A percentile compares a stretch with the other conserved stretches of the same genome.
phyloP scores from a whole-genome alignment of 1,140 invertebrate species.

The Neodiprion virginianus region DNA sequence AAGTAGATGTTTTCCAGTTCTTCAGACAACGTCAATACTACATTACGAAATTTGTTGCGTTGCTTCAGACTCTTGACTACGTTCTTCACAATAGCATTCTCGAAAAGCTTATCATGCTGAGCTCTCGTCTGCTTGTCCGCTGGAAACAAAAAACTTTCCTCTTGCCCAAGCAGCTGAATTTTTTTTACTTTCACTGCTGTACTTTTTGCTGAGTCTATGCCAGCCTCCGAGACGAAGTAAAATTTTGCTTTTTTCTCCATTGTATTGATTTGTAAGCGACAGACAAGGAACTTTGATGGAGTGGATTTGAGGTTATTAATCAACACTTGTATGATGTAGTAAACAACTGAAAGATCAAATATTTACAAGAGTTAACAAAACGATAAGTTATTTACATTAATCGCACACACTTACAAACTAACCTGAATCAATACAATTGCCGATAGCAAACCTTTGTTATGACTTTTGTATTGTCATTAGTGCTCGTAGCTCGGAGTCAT shows the following conservation, averaged over 20 bases:
- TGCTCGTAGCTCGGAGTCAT: too few species aligned
- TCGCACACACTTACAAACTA: too few species aligned
- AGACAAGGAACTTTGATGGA: too few species aligned
- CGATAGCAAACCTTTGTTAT: too few species aligned
- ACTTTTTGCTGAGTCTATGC: not conserved
- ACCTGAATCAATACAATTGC: too few species aligned
- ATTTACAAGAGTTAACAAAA: too few species aligned
- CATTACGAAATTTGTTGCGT: slow-evolving; percentile 16
- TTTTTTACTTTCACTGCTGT: not conserved
- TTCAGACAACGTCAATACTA: not conserved
- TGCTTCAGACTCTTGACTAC: not conserved
- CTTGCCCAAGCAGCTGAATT: not conserved
- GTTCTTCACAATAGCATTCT: not conserved
- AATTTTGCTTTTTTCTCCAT: slow-evolving; percentile 25
- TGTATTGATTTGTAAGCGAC: slow-evolving; percentile 13
- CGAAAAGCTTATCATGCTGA: not conserved
- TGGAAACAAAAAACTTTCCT: slow-evolving; percentile 13
- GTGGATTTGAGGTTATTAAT: too few species aligned
- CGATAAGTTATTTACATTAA: too few species aligned
- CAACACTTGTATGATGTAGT: too few species aligned
- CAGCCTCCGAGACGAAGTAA: slow-evolving; percentile 24
- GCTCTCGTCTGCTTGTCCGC: not conserved
- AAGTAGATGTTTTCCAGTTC: not conserved
- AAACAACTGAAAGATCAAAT: too few species aligned
- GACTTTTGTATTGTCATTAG: too few species aligned